A percentile compares a stretch with the other conserved stretches of the same genome.
Evolutionary conservation across 2,797 vertebrate genomes (phyloP).

Genomic region (Eulemur coronatus): DNA sequence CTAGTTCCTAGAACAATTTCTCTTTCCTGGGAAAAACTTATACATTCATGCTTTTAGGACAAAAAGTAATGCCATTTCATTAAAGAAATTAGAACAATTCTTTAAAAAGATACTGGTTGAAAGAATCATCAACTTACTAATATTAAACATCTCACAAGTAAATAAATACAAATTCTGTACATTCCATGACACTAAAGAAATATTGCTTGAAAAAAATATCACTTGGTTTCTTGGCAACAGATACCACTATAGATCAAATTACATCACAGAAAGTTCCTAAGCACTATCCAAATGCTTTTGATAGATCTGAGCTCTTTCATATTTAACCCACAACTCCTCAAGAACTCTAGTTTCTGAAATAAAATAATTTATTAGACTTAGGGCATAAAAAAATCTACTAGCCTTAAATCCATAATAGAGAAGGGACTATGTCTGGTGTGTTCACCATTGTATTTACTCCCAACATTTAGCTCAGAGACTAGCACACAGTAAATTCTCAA

Average conservation of each 20-base stretch:
- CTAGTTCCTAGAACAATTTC: conserved; percentile 2
- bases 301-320: conserved; percentile 29
- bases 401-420: background rate
- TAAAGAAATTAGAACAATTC: conserved; percentile 16
- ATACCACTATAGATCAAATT: conserved; percentile 27
- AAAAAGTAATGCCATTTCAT: conserved; percentile 9
- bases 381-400: background rate
- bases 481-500: background rate
- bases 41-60: conserved; percentile 1
- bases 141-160: conserved; percentile 41
- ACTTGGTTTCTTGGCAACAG: conserved; percentile 45
- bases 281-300: conserved; percentile 31
- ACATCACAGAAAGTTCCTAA: conserved; percentile 47
- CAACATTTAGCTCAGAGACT: background rate
- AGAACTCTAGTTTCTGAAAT: conserved; percentile 27
- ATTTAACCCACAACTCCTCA: conserved; percentile 30
- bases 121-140: conserved; percentile 14
- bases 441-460: background rate
- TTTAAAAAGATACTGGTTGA: conserved; percentile 8
- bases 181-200: conserved; percentile 24
- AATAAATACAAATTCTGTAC: conserved; percentile 41
- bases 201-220: conserved; percentile 6
- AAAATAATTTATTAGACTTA: background rate
- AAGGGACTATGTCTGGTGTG: background rate
- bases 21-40: conserved; percentile 8